Evolutionary conservation across 2,797 vertebrate species (phyloP), one percentile per base, ranked within the genome.

Genomic region (Tenualosa thibaudeaui): DNA sequence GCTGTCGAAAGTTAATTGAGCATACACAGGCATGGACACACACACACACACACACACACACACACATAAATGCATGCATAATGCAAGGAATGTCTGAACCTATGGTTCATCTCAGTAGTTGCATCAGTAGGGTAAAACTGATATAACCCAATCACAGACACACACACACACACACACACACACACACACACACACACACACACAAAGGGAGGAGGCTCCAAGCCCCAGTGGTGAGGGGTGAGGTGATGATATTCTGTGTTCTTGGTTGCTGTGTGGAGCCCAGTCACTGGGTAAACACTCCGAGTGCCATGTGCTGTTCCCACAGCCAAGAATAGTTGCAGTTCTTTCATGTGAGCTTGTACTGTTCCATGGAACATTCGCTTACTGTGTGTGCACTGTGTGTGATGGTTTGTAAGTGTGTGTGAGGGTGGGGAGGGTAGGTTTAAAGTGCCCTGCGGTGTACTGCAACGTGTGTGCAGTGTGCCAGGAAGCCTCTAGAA

Each of bases 311-410:
- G 68, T 88, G 81, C 83, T 50, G 37, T 83, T 82, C 84, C 26
- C 62, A 88, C 56, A 84, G 85, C 88, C 83, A 84, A 83, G 82
- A 92, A 91, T 90, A 91, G 86, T 87, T 82, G 54, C 65, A 85
- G 75, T 78, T 84, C 81, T 84, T 90, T 82, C 51, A 65, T 65
- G 87, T 83, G 43, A 78, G 53, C 10, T 78, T n/a, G 13, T 58
- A 62, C 37, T 84, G 68, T 83, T 50, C 68, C 68, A 43, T 75
- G 37, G 68, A 62, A 65, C 87, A 89, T 86, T 83, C 82, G 71
- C 82, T 60, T 82, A 24, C 37, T 81, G 31, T 85, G 56, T 85
- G 40, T 84, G 26, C n/a, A n/a, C n/a, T 84, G 62, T 84, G 62
- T 84, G 82, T 46, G 81, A 62, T 24, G 68, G 50, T 83, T 75